Conservation (phyloP, 1,140 invertebrate genomes). For the Drosophila ercepeae region DNA sequence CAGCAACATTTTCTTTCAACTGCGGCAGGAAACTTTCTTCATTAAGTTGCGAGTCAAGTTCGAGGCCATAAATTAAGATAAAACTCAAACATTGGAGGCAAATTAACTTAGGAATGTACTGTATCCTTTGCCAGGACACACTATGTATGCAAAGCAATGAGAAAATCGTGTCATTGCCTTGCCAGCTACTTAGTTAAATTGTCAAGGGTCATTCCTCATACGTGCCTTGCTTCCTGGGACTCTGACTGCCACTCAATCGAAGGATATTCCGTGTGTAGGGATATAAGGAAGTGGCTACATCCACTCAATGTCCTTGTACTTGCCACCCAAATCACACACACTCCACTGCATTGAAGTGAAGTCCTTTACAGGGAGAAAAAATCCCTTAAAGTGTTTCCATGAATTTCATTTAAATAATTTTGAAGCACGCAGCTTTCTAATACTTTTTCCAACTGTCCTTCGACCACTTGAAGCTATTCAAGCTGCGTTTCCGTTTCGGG, state of each 20-base stretch:
- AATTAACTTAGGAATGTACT: background rate
- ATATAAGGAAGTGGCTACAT: background rate
- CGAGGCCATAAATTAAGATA: background rate
- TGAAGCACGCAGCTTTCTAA: background rate
- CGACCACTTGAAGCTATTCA: background rate
- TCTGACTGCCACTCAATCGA: background rate
- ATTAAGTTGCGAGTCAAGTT: background rate
- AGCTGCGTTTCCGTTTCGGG: conserved; percentile 14
- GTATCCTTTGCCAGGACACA: background rate
- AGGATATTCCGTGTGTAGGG: background rate
- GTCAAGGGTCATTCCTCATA: conserved; percentile 33
- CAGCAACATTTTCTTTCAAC: background rate
- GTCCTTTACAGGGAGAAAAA: background rate
- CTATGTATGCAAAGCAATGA: conserved; percentile 1
- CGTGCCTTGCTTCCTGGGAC: conserved; percentile 5
- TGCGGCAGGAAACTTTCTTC: background rate
- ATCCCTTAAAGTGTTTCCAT: background rate
- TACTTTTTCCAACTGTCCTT: background rate
- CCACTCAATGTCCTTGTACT: conserved; percentile 1
- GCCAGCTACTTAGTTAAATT: conserved; percentile 33
- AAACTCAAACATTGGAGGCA: background rate
- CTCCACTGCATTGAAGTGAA: background rate
- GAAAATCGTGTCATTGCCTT: no score
- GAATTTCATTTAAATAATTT: background rate
- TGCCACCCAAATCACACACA: conserved; percentile 1